These are phyloP conservation scores for Drosophila cyrtoloma DNA, from an alignment of 2,888 invertebrate species.

Conservation along the genomic window DNA sequence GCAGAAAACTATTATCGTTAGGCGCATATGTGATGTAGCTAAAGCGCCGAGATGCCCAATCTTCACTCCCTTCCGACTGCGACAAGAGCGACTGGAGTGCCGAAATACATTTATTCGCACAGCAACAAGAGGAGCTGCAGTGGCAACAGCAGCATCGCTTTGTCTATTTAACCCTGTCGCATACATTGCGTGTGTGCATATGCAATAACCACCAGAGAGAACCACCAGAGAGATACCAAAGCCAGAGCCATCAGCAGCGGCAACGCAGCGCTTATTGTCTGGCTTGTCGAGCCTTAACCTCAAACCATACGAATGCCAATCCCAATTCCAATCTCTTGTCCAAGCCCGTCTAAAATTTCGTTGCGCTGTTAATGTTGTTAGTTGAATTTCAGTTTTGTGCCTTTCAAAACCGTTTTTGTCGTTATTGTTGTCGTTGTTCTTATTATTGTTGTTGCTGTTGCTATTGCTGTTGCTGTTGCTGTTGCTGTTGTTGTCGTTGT, in stretches of 20 bases:
- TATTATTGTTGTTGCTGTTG: constrained; percentile 3
- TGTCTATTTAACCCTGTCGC: constrained; percentile 67
- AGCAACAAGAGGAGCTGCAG: constrained; percentile 2
- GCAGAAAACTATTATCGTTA: constrained; percentile 85
- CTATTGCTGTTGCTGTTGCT: not conserved
- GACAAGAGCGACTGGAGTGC: constrained; percentile 66
- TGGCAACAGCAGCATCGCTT: constrained; percentile 35
- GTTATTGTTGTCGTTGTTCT: constrained; percentile 35
- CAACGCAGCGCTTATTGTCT: constrained; percentile 65
- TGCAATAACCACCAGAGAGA: constrained; percentile 61
- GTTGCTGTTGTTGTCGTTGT: not conserved
- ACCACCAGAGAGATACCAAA: not conserved
- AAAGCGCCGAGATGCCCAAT: constrained; percentile 51
- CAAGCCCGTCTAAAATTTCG: constrained; percentile 67
- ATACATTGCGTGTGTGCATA: constrained; percentile 52
- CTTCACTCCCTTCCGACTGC: constrained; percentile 42
- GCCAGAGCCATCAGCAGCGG: constrained; percentile 40
- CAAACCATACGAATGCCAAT: constrained; percentile 4
- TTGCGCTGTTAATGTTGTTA: constrained; percentile 80
- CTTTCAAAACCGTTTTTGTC: constrained; percentile 65
- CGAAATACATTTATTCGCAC: constrained; percentile 60
- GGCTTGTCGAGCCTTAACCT: constrained; percentile 42
- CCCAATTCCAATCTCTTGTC: constrained; percentile 10
- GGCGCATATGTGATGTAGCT: constrained; percentile 83
- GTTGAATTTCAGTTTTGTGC: constrained; percentile 82